phyloP scores from a whole-genome alignment of 2,113 vertebrate genomes.

The Chaetorhynchus papuensis region DNA sequence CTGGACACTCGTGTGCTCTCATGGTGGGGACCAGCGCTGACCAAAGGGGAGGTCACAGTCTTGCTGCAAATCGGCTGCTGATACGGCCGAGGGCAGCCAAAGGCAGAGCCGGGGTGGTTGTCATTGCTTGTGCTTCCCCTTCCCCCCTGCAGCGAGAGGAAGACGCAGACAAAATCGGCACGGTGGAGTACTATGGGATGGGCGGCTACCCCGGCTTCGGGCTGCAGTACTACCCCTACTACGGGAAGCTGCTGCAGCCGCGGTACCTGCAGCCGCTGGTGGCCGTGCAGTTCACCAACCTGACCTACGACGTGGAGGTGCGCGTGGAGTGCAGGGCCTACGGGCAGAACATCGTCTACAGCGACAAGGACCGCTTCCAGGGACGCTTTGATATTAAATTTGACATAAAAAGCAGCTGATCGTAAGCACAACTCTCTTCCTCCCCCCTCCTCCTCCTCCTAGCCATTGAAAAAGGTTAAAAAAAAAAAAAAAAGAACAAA shows the following conservation, averaged over 20 bases:
- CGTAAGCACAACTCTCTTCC: slow-evolving; percentile 73
- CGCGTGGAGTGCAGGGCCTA: slow-evolving; percentile 91
- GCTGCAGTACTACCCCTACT: slow-evolving; percentile 97
- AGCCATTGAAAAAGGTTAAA: slow-evolving; percentile 76
- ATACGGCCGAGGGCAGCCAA: background rate
- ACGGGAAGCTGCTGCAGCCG: slow-evolving; percentile 87
- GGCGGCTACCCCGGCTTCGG: slow-evolving; percentile 77
- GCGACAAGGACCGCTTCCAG: slow-evolving; percentile 95
- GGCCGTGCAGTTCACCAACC: slow-evolving; percentile 90
- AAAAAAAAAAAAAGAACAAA: slow-evolving; percentile 69
- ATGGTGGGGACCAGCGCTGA: accelerated
- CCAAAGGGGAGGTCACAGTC: accelerated
- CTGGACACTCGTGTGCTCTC: accelerated
- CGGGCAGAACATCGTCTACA: slow-evolving; percentile 88
- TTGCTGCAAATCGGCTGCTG: background rate
- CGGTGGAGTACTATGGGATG: slow-evolving; percentile 82
- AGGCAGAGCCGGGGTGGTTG: accelerated
- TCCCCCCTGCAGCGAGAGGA: slow-evolving; percentile 78
- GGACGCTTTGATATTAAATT: slow-evolving; percentile 98
- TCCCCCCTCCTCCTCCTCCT: slow-evolving; percentile 50
- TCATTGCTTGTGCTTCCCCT: background rate
- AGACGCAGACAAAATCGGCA: slow-evolving; percentile 73
- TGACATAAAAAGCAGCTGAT: slow-evolving; percentile 87
- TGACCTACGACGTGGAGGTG: slow-evolving; percentile 77
- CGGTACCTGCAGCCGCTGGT: slow-evolving; percentile 93